Conservation (phyloP, 2,113 vertebrate genomes). For the Cynopterus brachyotis region DNA sequence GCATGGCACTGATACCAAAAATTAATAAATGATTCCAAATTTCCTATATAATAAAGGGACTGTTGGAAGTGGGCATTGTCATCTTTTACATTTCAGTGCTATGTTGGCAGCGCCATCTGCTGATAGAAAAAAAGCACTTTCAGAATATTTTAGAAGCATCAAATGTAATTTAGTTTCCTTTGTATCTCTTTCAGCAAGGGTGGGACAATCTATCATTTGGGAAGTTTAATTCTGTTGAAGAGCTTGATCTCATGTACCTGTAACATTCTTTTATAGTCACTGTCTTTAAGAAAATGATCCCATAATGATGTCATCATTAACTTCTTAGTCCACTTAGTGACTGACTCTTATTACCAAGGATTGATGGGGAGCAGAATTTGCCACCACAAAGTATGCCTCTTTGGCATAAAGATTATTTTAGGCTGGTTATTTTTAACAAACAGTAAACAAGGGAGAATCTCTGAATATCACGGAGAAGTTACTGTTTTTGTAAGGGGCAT, state of each 20-base stretch:
- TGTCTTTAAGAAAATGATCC: neutral
- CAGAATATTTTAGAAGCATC: neutral
- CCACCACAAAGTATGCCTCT: neutral
- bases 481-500: neutral
- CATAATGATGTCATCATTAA: neutral
- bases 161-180: neutral
- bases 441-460: neutral
- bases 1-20: neutral
- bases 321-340: neutral
- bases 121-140: neutral
- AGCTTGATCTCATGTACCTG: neutral
- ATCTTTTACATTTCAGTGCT: neutral
- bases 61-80: neutral
- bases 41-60: neutral
- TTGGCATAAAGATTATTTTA: neutral
- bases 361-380: neutral
- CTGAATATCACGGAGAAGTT: neutral
- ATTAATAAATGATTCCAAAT: neutral
- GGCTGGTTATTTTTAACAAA: neutral
- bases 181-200: neutral
- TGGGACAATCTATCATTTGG: neutral
- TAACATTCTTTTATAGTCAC: neutral
- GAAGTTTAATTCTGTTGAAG: conserved; percentile 7
- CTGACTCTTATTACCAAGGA: neutral
- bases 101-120: conserved; percentile 44